Evolutionary conservation across 2,888 invertebrate species (phyloP).

Genomic region (Platycheirus rosarum): DNA sequence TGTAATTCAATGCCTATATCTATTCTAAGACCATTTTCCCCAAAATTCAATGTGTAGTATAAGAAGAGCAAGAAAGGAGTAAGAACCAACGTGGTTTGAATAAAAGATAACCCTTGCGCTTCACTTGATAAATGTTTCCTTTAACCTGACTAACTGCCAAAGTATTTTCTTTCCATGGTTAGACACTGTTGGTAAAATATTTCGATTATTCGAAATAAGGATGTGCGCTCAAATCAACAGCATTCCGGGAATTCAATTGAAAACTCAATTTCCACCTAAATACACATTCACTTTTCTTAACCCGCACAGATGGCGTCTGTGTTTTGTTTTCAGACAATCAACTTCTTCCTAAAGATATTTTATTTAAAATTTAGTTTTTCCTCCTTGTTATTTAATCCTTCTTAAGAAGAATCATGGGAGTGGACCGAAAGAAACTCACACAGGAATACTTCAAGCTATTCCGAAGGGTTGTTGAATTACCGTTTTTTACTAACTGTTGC

Average conservation of each 20-base stretch:
- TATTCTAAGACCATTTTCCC: too few relatives aligned
- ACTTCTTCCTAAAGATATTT: constrained; percentile 47
- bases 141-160: constrained; percentile 13
- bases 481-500: too few relatives aligned
- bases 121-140: constrained; percentile 49
- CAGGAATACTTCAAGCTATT: neutral
- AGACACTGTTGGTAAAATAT: constrained; percentile 4
- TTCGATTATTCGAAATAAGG: constrained; percentile 51
- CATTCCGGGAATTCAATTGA: constrained; percentile 68
- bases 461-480: neutral
- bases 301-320: constrained; percentile 56
- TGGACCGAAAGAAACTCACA: constrained; percentile 6
- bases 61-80: constrained; percentile 23
- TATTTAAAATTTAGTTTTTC: constrained; percentile 58
- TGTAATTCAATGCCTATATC: neutral
- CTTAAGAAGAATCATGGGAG: constrained; percentile 26
- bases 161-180: constrained; percentile 6
- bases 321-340: constrained; percentile 64
- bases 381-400: constrained; percentile 30
- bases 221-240: constrained; percentile 65
- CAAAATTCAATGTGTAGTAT: constrained; percentile 46
- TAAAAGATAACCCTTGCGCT: constrained; percentile 61
- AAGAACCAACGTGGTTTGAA: constrained; percentile 63
- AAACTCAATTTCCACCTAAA: constrained; percentile 72
- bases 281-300: constrained; percentile 63